Evolutionary conservation across 2,888 invertebrate genomes (phyloP).

Genomic region (Drosophila pullipes): DNA sequence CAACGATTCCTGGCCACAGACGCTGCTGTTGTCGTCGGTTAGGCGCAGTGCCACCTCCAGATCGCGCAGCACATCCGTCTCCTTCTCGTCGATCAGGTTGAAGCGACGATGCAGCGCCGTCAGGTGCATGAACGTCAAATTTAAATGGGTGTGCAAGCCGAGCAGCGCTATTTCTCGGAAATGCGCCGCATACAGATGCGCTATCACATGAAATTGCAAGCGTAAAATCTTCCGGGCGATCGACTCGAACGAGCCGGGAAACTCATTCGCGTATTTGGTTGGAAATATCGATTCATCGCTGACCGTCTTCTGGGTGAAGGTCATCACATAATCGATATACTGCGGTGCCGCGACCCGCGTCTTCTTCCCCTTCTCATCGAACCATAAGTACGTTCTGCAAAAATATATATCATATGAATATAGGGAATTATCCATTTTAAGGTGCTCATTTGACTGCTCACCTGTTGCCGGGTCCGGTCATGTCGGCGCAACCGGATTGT

Average conservation of each 20-base stretch:
- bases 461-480: conserved; percentile 98
- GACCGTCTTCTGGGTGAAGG: conserved; percentile 98
- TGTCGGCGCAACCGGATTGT: conserved; percentile 96
- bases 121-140: conserved; percentile 98
- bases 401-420: too few species aligned
- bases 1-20: conserved; percentile 61
- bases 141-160: conserved; percentile 97
- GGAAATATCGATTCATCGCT: conserved; percentile 98
- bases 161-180: conserved; percentile 97
- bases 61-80: conserved; percentile 97
- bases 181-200: conserved; percentile 99
- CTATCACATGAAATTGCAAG: conserved; percentile 98
- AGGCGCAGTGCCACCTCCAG: conserved; percentile 93
- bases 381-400: conserved; percentile 97
- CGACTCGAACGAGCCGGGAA: conserved; percentile 96
- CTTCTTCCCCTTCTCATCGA: conserved; percentile 99
- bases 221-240: conserved; percentile 98
- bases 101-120: conserved; percentile 94
- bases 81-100: conserved; percentile 96
- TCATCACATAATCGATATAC: conserved; percentile 99
- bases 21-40: conserved; percentile 86
- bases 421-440: too few species aligned
- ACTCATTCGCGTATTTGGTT: conserved; percentile 98
- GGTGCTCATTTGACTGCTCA: conserved; percentile 79
- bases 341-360: conserved; percentile 98